Conservation (phyloP, 1,140 invertebrate genomes). For the Trypoxylus dichotomus region DNA sequence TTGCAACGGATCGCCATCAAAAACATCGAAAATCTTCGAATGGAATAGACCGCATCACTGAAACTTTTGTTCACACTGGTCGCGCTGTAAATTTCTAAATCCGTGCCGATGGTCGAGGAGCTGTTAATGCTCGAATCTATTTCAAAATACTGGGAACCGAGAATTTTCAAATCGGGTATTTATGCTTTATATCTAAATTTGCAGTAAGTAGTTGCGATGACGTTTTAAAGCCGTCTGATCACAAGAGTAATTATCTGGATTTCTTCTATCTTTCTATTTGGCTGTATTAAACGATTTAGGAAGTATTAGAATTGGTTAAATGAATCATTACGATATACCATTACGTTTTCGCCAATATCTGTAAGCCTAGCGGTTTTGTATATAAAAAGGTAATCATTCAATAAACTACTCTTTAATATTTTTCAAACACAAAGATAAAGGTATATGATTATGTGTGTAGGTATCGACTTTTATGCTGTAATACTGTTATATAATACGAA, state of each 20-base stretch:
- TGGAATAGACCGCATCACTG: not conserved
- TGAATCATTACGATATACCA: not conserved
- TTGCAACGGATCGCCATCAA: constrained; percentile 26
- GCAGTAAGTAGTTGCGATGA: not conserved
- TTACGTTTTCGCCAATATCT: too few relatives aligned
- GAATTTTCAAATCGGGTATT: not conserved
- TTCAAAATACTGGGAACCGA: not conserved
- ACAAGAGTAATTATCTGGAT: not conserved
- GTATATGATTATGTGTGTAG: too few relatives aligned
- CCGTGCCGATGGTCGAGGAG: too few relatives aligned
- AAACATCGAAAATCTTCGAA: not conserved
- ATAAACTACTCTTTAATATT: too few relatives aligned
- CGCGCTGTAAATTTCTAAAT: too few relatives aligned
- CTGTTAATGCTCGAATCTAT: not conserved
- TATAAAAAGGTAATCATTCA: too few relatives aligned
- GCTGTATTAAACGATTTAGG: not conserved
- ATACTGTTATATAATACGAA: too few relatives aligned
- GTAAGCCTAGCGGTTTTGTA: too few relatives aligned
- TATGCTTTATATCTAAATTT: not conserved
- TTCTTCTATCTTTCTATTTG: not conserved
- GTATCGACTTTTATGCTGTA: too few relatives aligned
- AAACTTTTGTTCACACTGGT: not conserved
- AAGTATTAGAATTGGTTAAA: not conserved
- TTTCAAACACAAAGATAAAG: too few relatives aligned
- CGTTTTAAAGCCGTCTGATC: not conserved